Conservation (phyloP, 2,888 invertebrate genomes). For the Lampropteryx suffumata region DNA sequence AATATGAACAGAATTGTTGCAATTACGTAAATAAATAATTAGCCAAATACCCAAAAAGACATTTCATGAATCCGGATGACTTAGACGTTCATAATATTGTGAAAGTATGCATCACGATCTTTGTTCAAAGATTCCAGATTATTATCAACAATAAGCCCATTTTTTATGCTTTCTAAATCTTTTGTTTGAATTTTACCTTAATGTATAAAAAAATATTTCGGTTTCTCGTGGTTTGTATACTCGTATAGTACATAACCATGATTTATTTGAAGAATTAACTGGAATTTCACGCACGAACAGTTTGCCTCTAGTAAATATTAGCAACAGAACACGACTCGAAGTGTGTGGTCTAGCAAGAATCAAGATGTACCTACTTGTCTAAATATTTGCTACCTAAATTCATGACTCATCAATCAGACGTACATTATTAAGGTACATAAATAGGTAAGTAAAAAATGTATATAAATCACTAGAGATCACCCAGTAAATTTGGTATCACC, state of each 20-base stretch:
- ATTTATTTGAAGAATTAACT: neutral
- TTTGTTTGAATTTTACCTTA: conserved; percentile 27
- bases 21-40: conserved; percentile 3
- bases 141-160: conserved; percentile 34
- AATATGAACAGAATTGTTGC: too few species aligned
- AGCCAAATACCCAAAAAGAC: conserved; percentile 17
- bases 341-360: neutral
- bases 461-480: too few species aligned
- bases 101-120: conserved; percentile 41
- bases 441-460: too few species aligned
- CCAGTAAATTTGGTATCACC: too few species aligned
- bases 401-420: too few species aligned
- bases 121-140: conserved; percentile 43
- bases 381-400: neutral
- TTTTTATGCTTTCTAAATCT: conserved; percentile 48
- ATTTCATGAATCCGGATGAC: too few species aligned
- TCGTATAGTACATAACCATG: neutral
- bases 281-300: neutral
- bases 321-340: too few species aligned
- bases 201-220: neutral
- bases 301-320: neutral
- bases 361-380: neutral
- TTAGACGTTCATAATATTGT: conserved; percentile 32
- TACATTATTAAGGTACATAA: too few species aligned
- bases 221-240: too few species aligned